Percentiles rank a stretch among this genome's conserved stretches.
Conservation (phyloP, 1,140 invertebrate genomes). For the Psix sp. region DNA sequence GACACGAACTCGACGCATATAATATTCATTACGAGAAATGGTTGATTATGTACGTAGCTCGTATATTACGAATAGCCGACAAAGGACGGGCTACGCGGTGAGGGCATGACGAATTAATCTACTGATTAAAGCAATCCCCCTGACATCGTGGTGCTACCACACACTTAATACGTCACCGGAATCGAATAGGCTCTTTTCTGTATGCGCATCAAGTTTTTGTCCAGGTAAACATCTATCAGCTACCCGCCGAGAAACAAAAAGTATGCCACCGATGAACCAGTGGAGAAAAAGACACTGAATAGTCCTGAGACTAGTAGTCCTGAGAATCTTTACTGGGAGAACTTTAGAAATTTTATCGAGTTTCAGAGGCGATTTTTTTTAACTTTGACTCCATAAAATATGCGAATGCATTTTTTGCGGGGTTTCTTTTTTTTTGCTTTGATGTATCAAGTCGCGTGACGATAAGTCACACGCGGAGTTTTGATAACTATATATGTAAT, state of each 20-base stretch:
- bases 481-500: too few relatives aligned
- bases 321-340: too few relatives aligned
- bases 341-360: too few relatives aligned
- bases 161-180: conserved; percentile 74
- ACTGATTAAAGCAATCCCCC: conserved; percentile 76
- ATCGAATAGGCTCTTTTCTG: conserved; percentile 71
- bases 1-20: conserved; percentile 72
- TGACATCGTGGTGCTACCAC: conserved; percentile 73
- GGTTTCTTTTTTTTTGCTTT: too few relatives aligned
- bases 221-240: conserved; percentile 62
- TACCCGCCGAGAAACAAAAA: conserved; percentile 41
- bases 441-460: too few relatives aligned
- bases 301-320: conserved; percentile 18
- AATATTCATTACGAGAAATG: conserved; percentile 77
- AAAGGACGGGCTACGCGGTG: conserved; percentile 72
- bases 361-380: too few relatives aligned
- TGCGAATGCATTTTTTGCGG: too few relatives aligned
- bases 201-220: conserved; percentile 65
- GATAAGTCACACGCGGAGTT: too few relatives aligned
- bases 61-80: conserved; percentile 74
- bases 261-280: conserved; percentile 19
- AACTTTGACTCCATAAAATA: too few relatives aligned
- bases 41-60: conserved; percentile 76
- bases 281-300: conserved; percentile 27
- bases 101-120: conserved; percentile 76